These are phyloP conservation scores for Rhamnusium bicolor DNA, from an alignment of 2,888 invertebrate species.

Conservation along the genomic window DNA sequence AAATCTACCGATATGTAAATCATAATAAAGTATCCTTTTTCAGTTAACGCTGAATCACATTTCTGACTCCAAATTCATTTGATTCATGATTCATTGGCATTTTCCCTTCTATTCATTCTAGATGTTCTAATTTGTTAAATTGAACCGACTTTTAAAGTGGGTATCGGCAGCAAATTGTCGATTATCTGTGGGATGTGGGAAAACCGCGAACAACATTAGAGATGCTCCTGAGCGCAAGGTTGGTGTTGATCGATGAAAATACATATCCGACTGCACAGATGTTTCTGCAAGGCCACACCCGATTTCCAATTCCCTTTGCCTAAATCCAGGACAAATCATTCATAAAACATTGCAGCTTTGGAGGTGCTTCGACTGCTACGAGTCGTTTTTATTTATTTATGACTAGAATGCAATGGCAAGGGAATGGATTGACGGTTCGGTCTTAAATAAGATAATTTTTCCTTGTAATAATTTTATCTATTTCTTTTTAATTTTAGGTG, in stretches of 20 bases:
- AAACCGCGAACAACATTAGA: background rate
- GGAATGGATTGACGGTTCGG: background rate
- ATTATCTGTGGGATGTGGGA: background rate
- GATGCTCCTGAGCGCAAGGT: background rate
- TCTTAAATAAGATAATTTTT: background rate
- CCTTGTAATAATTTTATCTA: background rate
- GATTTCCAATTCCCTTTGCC: background rate
- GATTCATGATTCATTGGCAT: background rate
- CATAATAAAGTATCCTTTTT: background rate
- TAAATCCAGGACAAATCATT: background rate
- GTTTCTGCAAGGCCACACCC: slow-evolving; percentile 17
- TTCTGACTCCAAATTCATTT: background rate
- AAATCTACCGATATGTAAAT: no score
- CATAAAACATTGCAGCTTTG: background rate
- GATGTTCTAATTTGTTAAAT: background rate
- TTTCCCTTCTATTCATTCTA: background rate
- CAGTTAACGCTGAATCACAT: background rate
- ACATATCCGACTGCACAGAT: slow-evolving; percentile 12
- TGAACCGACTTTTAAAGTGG: background rate
- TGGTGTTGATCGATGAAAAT: slow-evolving; percentile 19
- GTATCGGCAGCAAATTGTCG: background rate
- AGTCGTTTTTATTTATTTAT: background rate
- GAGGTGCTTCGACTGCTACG: background rate
- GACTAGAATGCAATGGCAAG: background rate
- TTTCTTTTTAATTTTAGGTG: background rate